Evolutionary conservation across 2,888 invertebrate species (phyloP).

Genomic region (Gortyna flavago): DNA sequence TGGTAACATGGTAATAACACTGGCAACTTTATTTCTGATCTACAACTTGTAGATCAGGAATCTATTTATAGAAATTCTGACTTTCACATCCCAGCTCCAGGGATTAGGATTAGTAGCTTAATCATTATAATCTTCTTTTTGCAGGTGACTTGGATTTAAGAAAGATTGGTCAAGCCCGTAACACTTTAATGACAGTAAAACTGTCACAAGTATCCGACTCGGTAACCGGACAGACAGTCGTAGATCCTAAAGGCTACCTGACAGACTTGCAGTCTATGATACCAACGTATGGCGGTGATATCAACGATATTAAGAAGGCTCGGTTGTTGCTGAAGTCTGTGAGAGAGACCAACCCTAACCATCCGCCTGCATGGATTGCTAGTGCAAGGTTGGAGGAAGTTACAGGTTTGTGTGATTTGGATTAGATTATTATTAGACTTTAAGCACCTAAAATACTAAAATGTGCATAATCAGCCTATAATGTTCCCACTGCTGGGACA

Average conservation of each 20-base stretch:
- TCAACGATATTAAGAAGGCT: conserved; percentile 99
- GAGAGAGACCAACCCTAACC: conserved; percentile 99
- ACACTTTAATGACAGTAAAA: conserved; percentile 99
- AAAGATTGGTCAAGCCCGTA: conserved; percentile 99
- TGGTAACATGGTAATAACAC: too few species aligned
- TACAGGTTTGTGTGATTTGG: conserved; percentile 92
- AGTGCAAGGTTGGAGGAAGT: conserved; percentile 99
- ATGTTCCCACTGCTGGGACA: too few species aligned
- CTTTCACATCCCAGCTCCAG: too few species aligned
- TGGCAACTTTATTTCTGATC: too few species aligned
- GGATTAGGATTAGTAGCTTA: too few species aligned
- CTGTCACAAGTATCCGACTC: conserved; percentile 99
- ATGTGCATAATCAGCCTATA: not conserved
- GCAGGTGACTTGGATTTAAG: conserved; percentile 97
- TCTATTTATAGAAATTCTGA: too few species aligned
- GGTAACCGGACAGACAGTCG: conserved; percentile 99
- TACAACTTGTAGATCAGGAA: too few species aligned
- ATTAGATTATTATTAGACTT: not conserved
- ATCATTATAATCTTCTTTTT: not conserved
- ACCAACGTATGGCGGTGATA: conserved; percentile 99
- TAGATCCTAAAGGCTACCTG: conserved; percentile 99
- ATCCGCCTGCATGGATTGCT: conserved; percentile 99
- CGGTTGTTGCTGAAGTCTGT: conserved; percentile 98
- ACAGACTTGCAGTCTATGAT: conserved; percentile 99
- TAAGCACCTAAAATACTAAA: not conserved